Evolutionary conservation across 2,113 vertebrate species (phyloP).

Genomic region (Micronisus gabar): DNA sequence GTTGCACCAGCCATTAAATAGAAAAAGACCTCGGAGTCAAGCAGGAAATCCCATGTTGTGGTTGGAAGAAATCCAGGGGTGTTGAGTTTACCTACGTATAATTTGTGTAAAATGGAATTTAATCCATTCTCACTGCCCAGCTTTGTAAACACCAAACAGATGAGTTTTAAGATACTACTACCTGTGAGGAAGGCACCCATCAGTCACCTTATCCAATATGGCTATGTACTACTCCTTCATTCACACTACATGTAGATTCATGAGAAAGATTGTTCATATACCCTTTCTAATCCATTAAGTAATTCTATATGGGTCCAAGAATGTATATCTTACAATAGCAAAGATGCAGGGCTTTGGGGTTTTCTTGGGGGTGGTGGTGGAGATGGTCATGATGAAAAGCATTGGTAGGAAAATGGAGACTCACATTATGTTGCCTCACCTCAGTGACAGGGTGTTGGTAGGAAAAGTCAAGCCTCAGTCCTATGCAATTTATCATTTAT

Average conservation of each 20-base stretch:
- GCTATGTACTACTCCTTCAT: not conserved
- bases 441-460: not conserved
- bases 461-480: not conserved
- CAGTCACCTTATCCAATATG: not conserved
- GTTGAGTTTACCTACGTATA: not conserved
- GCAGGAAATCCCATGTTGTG: not conserved
- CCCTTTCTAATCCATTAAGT: not conserved
- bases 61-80: not conserved
- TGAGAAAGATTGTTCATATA: not conserved
- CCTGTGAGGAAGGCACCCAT: not conserved
- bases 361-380: not conserved
- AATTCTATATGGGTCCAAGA: not conserved
- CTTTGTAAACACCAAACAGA: not conserved
- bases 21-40: not conserved
- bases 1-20: not conserved
- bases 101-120: not conserved
- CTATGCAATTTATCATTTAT: not conserved
- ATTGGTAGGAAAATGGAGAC: not conserved
- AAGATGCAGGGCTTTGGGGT: not conserved
- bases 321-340: not conserved
- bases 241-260: not conserved
- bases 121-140: not conserved
- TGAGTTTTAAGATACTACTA: not conserved
- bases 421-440: not conserved
- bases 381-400: not conserved